Percentiles rank a stretch among this genome's conserved stretches.
These are phyloP conservation scores for Drosophila watanabei DNA, from an alignment of 1,140 invertebrate genomes.

Conservation along the genomic window DNA sequence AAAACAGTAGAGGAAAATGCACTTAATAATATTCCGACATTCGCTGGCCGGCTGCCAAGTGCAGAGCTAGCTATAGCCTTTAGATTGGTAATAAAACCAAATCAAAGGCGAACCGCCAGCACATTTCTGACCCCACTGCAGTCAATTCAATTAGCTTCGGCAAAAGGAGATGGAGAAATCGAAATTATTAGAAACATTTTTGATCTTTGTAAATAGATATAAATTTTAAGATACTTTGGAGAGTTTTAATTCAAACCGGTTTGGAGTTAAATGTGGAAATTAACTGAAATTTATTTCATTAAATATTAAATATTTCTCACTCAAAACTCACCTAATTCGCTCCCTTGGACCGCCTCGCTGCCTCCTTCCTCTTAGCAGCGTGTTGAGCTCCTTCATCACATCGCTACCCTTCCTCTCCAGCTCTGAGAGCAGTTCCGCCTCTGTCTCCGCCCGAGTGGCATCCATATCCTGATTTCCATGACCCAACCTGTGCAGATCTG, in stretches of 20 bases:
- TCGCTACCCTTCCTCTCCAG: constrained; percentile 87
- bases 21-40: constrained; percentile 49
- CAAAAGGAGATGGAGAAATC: constrained; percentile 18
- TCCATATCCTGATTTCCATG: constrained; percentile 70
- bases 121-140: constrained; percentile 29
- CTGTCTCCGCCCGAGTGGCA: constrained; percentile 57
- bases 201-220: constrained; percentile 7
- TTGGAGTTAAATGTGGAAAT: too few relatives aligned
- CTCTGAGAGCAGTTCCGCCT: constrained; percentile 86
- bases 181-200: constrained; percentile 1
- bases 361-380: constrained; percentile 53
- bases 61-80: constrained; percentile 5
- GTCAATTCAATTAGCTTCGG: constrained; percentile 67
- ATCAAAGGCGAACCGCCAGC: constrained; percentile 44
- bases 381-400: constrained; percentile 87
- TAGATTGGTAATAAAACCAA: constrained; percentile 50
- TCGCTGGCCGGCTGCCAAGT: constrained; percentile 65
- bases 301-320: not conserved
- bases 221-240: not conserved
- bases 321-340: constrained; percentile 68
- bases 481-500: constrained; percentile 86
- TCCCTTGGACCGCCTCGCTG: constrained; percentile 61
- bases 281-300: too few relatives aligned
- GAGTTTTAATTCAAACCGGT: too few relatives aligned
- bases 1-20: constrained; percentile 19